These are phyloP conservation scores for Atta colombica DNA, from an alignment of 1,140 invertebrate species.

Conservation along the genomic window DNA sequence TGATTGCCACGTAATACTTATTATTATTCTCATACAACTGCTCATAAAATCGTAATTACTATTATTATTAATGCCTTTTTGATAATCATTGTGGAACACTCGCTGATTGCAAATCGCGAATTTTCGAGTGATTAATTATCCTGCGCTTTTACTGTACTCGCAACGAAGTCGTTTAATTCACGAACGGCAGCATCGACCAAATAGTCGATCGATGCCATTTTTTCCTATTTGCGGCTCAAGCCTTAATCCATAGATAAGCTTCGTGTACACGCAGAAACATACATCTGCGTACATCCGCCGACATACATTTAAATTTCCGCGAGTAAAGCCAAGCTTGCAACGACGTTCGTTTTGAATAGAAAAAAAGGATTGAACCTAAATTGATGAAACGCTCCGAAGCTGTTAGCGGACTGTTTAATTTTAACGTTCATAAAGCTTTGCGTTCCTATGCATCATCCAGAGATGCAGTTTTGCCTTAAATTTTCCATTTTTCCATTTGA, in stretches of 20 bases:
- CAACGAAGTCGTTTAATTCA: constrained; percentile 44
- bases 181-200: background rate
- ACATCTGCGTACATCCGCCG: constrained; percentile 36
- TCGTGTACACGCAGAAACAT: constrained; percentile 40
- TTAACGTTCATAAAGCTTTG: constrained; percentile 31
- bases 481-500: constrained; percentile 16
- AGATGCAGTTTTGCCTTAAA: constrained; percentile 20
- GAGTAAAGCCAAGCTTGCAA: background rate
- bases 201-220: constrained; percentile 53
- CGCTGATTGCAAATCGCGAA: constrained; percentile 21
- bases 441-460: background rate
- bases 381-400: constrained; percentile 42
- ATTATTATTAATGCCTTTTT: constrained; percentile 35
- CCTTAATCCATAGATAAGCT: constrained; percentile 64
- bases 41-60: constrained; percentile 26
- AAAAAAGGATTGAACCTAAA: constrained; percentile 31
- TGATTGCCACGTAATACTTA: constrained; percentile 1
- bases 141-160: constrained; percentile 5
- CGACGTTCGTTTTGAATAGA: constrained; percentile 19
- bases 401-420: constrained; percentile 58
- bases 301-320: constrained; percentile 54
- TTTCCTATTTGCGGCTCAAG: constrained; percentile 46
- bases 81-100: constrained; percentile 35
- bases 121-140: constrained; percentile 57
- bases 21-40: constrained; percentile 22